Percentiles rank a stretch among this genome's conserved stretches.
phyloP scores from a whole-genome alignment of 2,113 vertebrate species.

The Osmerus eperlanus region DNA sequence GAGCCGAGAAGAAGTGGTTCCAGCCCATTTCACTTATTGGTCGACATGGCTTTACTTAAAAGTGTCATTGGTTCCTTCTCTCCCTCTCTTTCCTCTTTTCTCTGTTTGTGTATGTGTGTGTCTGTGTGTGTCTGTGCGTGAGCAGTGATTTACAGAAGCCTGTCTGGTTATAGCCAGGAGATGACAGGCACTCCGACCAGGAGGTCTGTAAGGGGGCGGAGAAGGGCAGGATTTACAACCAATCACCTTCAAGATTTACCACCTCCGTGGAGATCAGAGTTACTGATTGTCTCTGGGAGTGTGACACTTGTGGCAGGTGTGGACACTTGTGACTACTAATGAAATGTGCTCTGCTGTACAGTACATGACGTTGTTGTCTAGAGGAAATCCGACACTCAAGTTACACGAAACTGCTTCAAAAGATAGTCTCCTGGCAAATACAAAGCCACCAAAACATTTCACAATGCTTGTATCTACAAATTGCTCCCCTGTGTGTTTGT shows the following conservation, averaged over 20 bases:
- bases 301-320: neutral
- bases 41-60: no score
- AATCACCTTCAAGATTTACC: conserved; percentile 6
- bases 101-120: neutral
- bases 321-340: conserved; percentile 10
- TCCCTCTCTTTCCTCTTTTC: neutral
- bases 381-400: neutral
- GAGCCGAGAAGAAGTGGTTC: no score
- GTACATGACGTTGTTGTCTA: neutral
- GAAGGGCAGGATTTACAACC: neutral
- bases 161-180: conserved; percentile 9
- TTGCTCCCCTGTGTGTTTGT: neutral
- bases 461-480: neutral
- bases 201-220: neutral
- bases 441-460: neutral
- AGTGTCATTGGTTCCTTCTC: neutral
- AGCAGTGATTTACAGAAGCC: conserved; percentile 10
- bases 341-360: neutral
- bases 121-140: neutral
- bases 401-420: neutral
- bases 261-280: conserved; percentile 2
- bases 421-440: neutral
- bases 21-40: no score
- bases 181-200: neutral
- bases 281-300: conserved; percentile 3